phyloP scores from a whole-genome alignment of 2,888 invertebrate species.

The Xestia ashworthii region DNA sequence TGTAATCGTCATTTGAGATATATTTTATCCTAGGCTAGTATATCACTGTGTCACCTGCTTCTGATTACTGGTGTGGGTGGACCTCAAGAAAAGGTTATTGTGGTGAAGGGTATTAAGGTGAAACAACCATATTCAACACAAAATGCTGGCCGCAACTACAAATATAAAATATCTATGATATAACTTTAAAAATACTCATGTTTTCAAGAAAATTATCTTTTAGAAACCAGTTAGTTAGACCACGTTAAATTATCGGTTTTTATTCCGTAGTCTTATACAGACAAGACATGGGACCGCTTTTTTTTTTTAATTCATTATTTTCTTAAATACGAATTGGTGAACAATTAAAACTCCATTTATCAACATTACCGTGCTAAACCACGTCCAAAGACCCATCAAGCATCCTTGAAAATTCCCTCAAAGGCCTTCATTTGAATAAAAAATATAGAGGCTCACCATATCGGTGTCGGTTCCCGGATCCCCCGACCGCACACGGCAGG shows the following conservation, averaged over 20 bases:
- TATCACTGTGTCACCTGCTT: too few relatives aligned
- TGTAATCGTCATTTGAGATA: background rate
- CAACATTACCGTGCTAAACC: background rate
- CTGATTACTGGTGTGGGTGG: too few relatives aligned
- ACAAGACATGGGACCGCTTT: background rate
- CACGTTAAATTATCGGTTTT: background rate
- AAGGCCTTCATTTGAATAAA: conserved; percentile 55
- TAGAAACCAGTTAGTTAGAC: background rate
- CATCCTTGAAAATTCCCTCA: conserved; percentile 42
- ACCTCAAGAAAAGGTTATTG: background rate
- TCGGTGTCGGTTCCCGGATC: conserved; percentile 63
- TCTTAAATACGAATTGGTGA: background rate
- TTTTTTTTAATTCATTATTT: background rate
- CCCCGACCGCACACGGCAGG: conserved; percentile 74
- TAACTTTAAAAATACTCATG: background rate
- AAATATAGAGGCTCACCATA: conserved; percentile 54
- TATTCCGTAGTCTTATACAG: background rate
- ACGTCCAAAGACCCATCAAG: conserved; percentile 27
- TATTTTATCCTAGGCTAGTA: too few relatives aligned
- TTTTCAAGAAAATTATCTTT: background rate
- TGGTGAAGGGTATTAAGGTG: too few relatives aligned
- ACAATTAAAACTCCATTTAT: background rate
- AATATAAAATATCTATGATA: background rate
- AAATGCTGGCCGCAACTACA: background rate
- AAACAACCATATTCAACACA: background rate